Conservation (phyloP, 2,797 vertebrate genomes). For the Squalus acanthias region DNA sequence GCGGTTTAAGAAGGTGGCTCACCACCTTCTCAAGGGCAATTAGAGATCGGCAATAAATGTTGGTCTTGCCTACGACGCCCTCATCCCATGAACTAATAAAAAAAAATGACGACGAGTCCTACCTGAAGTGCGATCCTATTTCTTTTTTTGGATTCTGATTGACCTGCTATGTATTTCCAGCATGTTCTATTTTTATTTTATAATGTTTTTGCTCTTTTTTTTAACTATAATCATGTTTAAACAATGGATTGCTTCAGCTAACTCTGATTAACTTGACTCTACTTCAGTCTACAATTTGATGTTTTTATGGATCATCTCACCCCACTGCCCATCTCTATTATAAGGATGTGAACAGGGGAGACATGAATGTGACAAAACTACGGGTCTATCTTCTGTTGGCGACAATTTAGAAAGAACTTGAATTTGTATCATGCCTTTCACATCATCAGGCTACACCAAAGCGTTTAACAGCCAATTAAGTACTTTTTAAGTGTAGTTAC, state of each 20-base stretch:
- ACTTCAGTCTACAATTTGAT: not conserved
- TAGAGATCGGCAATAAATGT: too few relatives aligned
- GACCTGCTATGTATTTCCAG: not conserved
- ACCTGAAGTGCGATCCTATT: too few relatives aligned
- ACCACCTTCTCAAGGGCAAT: too few relatives aligned
- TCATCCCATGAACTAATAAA: too few relatives aligned
- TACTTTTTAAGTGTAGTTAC: not conserved
- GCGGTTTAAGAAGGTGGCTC: too few relatives aligned
- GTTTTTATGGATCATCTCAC: not conserved
- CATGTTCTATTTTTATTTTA: not conserved
- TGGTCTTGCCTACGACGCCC: too few relatives aligned
- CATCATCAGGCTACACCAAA: too few relatives aligned
- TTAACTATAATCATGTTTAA: not conserved
- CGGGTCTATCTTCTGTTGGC: not conserved
- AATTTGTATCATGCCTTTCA: too few relatives aligned
- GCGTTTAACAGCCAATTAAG: not conserved
- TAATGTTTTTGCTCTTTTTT: not conserved
- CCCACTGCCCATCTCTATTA: too few relatives aligned
- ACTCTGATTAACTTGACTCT: not conserved
- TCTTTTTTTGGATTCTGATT: not conserved
- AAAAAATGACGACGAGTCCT: too few relatives aligned
- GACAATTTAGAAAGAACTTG: not conserved
- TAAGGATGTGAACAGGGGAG: not conserved
- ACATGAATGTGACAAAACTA: not conserved
- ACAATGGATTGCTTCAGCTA: not conserved